These are phyloP conservation scores for Dendroctonus valens DNA, from an alignment of 1,140 invertebrate genomes.

Conservation along the genomic window DNA sequence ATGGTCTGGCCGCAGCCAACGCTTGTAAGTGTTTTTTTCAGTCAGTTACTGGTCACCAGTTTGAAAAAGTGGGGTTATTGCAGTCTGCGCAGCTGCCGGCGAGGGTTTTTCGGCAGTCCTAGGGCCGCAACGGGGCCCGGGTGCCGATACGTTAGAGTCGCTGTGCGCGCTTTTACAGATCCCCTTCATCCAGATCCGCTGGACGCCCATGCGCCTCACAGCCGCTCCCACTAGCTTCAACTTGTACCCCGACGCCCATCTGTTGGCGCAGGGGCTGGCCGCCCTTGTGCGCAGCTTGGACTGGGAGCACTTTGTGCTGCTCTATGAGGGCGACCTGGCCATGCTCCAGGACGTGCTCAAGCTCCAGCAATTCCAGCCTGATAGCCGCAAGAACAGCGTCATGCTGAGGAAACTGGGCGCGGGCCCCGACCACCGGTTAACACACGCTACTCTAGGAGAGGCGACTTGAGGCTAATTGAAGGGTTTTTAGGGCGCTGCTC, in stretches of 20 bases:
- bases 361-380: constrained; percentile 53
- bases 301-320: constrained; percentile 79
- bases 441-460: constrained; percentile 56
- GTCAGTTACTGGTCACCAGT: neutral
- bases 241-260: constrained; percentile 31
- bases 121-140: constrained; percentile 63
- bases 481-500: constrained; percentile 61
- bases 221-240: constrained; percentile 54
- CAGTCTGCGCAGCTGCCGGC: constrained; percentile 29
- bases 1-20: neutral
- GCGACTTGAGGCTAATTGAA: neutral
- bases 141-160: constrained; percentile 64
- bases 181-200: constrained; percentile 67
- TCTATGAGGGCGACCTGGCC: constrained; percentile 80
- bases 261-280: constrained; percentile 56
- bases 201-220: constrained; percentile 54
- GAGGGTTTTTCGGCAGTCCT: constrained; percentile 61
- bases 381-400: constrained; percentile 55
- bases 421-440: constrained; percentile 60
- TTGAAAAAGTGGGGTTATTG: neutral
- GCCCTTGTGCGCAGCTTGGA: constrained; percentile 71
- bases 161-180: constrained; percentile 70
- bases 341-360: constrained; percentile 82
- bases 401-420: constrained; percentile 60
- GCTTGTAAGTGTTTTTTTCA: neutral